Evolutionary conservation across 2,888 invertebrate genomes (phyloP), one percentile per base, ranked within the genome.

Genomic region (Conchocele bisecta): DNA sequence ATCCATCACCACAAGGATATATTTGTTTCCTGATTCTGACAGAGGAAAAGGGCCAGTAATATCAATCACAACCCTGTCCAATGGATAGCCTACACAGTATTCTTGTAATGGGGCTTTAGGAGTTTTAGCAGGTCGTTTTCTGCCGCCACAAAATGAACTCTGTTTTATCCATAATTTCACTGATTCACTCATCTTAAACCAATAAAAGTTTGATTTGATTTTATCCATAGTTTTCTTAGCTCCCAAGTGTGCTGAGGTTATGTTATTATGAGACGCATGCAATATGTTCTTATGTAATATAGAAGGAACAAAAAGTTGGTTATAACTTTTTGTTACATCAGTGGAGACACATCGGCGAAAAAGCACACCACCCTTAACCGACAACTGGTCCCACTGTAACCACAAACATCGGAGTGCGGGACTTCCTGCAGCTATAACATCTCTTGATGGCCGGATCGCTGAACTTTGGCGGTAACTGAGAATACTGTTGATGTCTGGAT

Each of bases 51-150:
- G 64, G 11, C 82, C 75, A 5, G 75, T 33, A 9, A 79, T 53
- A 59, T 82, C 75, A 4, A 72, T 64, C 7, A 64, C 39, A 1
- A 81, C 26, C 28, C 74, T 56, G 29, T 82, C 69, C 60, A 82
- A 75, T 13, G 83, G 79, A 9, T 31, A 22, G 24, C 44, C 42
- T 4, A 63, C 69, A 17, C 50, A 29, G 39, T 69, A 69, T 42
- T 57, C 41, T 7, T 17, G 17, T 31, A 61, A 31, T 11, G 48
- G 54, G 15, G 29, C 31, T 13, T 41, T 56, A 13, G 61, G 44
- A 26, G 44, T 56, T 54, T 41, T 39, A 20, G 24, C 22, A 3
- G 69, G 57, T 33, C 63, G 29, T 35, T 69, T 69, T 1, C 61
- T 15, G 22, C 24, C 28, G 6, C 48, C 39, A 50, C 69, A 63